phyloP scores from a whole-genome alignment of 2,797 vertebrate species.

The Mycteria americana region DNA sequence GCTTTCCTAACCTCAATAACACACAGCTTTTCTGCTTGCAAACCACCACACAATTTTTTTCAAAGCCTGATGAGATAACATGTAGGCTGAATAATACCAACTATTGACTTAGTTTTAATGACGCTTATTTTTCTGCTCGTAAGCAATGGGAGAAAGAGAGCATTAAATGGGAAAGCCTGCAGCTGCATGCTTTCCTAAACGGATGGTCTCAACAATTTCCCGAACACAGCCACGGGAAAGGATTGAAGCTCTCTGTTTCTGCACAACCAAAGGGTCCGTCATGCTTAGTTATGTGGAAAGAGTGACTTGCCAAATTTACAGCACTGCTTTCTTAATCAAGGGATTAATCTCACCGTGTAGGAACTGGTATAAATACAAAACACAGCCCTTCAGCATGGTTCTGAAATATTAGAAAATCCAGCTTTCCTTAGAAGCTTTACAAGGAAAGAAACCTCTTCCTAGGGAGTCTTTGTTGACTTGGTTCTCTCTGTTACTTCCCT shows the following conservation, averaged over 20 bases:
- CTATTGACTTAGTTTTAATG: not conserved
- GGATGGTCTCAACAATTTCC: not conserved
- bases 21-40: not conserved
- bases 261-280: not conserved
- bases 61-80: not conserved
- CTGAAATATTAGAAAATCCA: not conserved
- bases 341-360: not conserved
- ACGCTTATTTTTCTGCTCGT: not conserved
- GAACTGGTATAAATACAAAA: not conserved
- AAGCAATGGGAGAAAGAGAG: not conserved
- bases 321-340: not conserved
- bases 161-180: not conserved
- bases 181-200: not conserved
- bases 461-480: not conserved
- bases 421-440: not conserved
- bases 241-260: not conserved
- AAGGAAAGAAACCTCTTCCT: not conserved
- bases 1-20: not conserved
- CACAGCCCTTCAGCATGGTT: not conserved
- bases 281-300: not conserved
- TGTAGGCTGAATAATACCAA: not conserved
- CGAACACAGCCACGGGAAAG: not conserved
- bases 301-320: not conserved
- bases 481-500: not conserved
- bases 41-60: not conserved